Evolutionary conservation across 2,797 vertebrate genomes (phyloP).

Genomic region (Pangasius larnaudii): DNA sequence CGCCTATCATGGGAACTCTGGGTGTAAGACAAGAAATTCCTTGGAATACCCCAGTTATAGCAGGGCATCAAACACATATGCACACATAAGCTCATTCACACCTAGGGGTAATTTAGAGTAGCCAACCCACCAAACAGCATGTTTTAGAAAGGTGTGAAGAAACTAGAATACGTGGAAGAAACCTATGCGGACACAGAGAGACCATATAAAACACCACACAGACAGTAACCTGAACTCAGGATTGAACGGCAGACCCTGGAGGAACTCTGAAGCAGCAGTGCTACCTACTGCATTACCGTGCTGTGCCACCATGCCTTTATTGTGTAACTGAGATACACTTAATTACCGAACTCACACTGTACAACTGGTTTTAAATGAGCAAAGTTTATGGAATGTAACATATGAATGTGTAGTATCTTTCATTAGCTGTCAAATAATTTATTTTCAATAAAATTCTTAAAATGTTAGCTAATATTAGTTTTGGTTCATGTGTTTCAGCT

Average conservation of each 20-base stretch:
- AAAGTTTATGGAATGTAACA: not conserved
- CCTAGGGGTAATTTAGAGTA: not conserved
- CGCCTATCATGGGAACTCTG: not conserved
- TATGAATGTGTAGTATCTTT: too few species aligned
- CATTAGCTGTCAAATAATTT: not conserved
- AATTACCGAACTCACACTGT: not conserved
- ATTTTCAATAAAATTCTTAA: not conserved
- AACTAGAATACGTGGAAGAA: not conserved
- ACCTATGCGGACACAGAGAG: too few species aligned
- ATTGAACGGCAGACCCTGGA: not conserved
- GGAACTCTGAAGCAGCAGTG: not conserved
- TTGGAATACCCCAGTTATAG: not conserved
- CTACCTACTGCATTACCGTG: not conserved
- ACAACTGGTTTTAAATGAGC: not conserved
- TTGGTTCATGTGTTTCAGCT: not conserved
- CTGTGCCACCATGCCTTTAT: not conserved
- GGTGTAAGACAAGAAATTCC: not conserved
- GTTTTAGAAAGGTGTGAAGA: not conserved
- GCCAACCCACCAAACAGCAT: not conserved
- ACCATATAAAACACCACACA: not conserved
- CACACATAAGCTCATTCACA: not conserved
- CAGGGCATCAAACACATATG: not conserved
- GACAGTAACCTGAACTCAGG: not conserved
- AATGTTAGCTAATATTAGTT: not conserved
- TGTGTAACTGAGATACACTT: conserved; percentile 1